Base-by-base conservation (phyloP, 92 coral and sea anemone species). In the Bergia sp. region DNA sequence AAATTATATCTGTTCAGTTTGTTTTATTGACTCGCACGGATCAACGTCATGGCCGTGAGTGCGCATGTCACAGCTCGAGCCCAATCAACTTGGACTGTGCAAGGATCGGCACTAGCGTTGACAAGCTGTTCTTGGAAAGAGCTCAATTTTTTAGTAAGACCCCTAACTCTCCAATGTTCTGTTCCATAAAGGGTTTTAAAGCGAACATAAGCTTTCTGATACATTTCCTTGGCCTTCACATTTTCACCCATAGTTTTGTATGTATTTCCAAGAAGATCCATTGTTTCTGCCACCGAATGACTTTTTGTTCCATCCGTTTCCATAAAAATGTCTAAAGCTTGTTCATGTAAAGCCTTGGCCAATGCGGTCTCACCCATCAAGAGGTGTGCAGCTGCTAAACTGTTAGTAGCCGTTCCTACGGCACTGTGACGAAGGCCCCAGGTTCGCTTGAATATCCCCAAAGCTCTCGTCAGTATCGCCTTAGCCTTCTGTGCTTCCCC, bases 401-500 rank as follows among this genome's bases (percentile, higher is more conserved):
- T 94, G 73, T 89, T 91, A 61, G 79, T 44, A 37, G 90, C 55
- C 15, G 90, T 89, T 80, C 93, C 86, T 18, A 93, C 92, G 3
- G 95, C 89, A 43, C 81, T 89, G 85, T 93, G 95, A 10, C 39
- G 42, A 42, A 67, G 84, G 0, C 95, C 94, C 95, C 94, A 93
- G 23, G 95, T 91, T 23, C 64, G 85, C 10, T 89, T 89, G 45
- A 95, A 95, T 66, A 92, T 90, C 42, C 73, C 39, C 42, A 95
- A 77, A 1, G 98, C 98, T 41, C 90, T 89, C 36, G 89, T 86
- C 11, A 91, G 75, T 36, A 90, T 88, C 11, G 1, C 77, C 57
- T 79, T 81, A 73, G 98, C 98, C 47, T 88, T 90, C 10, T 58
- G 55, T 49, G 89, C 91, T 43, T 92, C 94, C 3, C 96, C 96